Evolutionary conservation across 2,888 invertebrate genomes (phyloP).

Genomic region (Dryomyza anilis): DNA sequence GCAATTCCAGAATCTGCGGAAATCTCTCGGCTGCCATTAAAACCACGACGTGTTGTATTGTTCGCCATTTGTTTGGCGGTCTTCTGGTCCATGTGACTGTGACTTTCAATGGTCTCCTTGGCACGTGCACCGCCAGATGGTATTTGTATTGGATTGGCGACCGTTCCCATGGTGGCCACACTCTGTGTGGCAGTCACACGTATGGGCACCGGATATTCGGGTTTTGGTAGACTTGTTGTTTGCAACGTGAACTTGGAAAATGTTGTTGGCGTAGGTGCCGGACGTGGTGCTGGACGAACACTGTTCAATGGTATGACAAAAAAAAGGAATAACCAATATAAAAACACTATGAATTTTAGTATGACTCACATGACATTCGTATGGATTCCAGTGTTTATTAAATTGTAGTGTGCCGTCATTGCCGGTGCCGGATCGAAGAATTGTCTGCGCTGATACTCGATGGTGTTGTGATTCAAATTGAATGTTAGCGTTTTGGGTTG

Average conservation of each 20-base stretch:
- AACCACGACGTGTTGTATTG: slow-evolving; percentile 67
- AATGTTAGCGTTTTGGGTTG: slow-evolving; percentile 57
- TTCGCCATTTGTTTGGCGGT: slow-evolving; percentile 75
- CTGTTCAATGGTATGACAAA: no score
- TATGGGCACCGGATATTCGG: slow-evolving; percentile 69
- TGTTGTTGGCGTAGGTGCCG: slow-evolving; percentile 57
- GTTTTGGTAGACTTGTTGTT: slow-evolving; percentile 75
- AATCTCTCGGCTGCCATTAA: slow-evolving; percentile 59
- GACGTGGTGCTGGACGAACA: slow-evolving; percentile 57
- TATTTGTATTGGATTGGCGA: background rate
- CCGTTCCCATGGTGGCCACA: slow-evolving; percentile 43
- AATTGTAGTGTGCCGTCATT: slow-evolving; percentile 44
- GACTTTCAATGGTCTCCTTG: slow-evolving; percentile 44
- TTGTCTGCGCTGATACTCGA: slow-evolving; percentile 56
- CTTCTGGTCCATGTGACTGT: slow-evolving; percentile 68
- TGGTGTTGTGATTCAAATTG: slow-evolving; percentile 60
- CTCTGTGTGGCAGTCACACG: slow-evolving; percentile 54
- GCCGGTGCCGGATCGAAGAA: slow-evolving; percentile 51
- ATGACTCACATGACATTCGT: slow-evolving; percentile 60
- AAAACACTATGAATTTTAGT: background rate
- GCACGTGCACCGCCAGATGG: slow-evolving; percentile 40
- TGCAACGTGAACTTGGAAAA: slow-evolving; percentile 69
- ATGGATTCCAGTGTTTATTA: slow-evolving; percentile 58
- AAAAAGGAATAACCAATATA: no score
- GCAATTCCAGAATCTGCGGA: slow-evolving; percentile 61